Evolutionary conservation across 2,113 vertebrate species (phyloP).

Genomic region (Anoplopoma fimbria): DNA sequence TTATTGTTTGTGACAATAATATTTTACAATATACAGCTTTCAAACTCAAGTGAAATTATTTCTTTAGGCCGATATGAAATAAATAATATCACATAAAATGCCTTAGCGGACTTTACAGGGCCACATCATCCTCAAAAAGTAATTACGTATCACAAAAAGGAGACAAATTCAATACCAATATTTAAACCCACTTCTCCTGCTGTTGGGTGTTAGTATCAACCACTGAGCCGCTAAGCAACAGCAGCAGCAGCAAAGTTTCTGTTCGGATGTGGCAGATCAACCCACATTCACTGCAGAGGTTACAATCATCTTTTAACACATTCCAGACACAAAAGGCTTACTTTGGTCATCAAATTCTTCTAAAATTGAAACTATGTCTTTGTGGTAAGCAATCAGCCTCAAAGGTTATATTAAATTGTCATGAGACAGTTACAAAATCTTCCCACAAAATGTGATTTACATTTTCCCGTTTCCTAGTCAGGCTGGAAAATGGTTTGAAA

Average conservation of each 20-base stretch:
- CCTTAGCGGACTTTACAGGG: too few species aligned
- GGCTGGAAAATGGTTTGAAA: slow-evolving; percentile 56
- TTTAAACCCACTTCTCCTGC: too few species aligned
- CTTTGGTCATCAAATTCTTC: not conserved
- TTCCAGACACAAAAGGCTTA: not conserved
- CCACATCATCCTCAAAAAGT: too few species aligned
- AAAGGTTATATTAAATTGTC: not conserved
- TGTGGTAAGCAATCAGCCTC: not conserved
- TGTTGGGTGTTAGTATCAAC: slow-evolving; percentile 13
- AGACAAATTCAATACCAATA: too few species aligned
- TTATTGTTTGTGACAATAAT: too few species aligned
- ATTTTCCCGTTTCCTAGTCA: slow-evolving; percentile 53
- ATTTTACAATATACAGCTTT: too few species aligned
- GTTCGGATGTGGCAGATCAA: slow-evolving; percentile 14
- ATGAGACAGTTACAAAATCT: not conserved
- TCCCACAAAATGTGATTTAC: slow-evolving; percentile 52
- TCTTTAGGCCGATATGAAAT: too few species aligned
- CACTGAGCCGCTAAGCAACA: slow-evolving; percentile 15
- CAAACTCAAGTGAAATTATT: too few species aligned
- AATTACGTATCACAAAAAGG: too few species aligned
- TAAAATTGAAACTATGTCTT: not conserved
- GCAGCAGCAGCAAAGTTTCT: slow-evolving; percentile 27
- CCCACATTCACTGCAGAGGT: not conserved
- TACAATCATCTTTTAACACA: slow-evolving; percentile 5
- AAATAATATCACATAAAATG: too few species aligned